phyloP scores from a whole-genome alignment of 2,113 vertebrate species.

The Aplodontia rufa region DNA sequence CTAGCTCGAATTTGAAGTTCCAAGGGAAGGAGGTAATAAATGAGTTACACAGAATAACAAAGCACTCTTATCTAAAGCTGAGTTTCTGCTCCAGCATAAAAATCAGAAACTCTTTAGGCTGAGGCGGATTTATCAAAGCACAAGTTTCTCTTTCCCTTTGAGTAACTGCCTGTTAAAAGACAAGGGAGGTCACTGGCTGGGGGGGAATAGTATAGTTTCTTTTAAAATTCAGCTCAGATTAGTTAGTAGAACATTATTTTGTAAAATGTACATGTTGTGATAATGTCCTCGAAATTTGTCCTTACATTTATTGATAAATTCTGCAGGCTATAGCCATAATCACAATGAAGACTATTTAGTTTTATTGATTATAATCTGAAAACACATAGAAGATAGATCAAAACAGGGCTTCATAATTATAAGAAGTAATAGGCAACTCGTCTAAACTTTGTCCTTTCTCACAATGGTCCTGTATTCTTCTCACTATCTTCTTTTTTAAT shows the following conservation, averaged over 20 bases:
- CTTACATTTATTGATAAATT: neutral
- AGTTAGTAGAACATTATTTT: neutral
- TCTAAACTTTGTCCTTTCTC: neutral
- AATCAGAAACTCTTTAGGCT: neutral
- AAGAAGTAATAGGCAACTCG: neutral
- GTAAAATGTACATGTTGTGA: slow-evolving; percentile 23
- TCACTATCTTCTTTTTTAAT: neutral
- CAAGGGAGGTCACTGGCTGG: neutral
- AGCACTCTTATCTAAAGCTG: neutral
- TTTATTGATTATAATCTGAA: neutral
- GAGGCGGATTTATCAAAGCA: neutral
- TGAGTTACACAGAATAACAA: neutral
- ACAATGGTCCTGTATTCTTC: neutral
- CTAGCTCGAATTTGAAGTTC: neutral
- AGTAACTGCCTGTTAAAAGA: neutral
- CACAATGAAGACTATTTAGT: neutral
- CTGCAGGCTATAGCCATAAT: neutral
- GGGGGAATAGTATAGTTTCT: neutral
- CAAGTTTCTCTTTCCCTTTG: neutral
- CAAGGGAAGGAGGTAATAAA: neutral
- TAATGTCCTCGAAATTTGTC: neutral
- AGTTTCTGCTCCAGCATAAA: neutral
- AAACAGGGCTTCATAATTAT: neutral
- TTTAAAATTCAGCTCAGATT: slow-evolving; percentile 33
- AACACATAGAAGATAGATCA: neutral